A percentile compares a stretch with the other conserved stretches of the same genome.
Conservation (phyloP, 2,888 invertebrate genomes). For the Meandrusa payeni region DNA sequence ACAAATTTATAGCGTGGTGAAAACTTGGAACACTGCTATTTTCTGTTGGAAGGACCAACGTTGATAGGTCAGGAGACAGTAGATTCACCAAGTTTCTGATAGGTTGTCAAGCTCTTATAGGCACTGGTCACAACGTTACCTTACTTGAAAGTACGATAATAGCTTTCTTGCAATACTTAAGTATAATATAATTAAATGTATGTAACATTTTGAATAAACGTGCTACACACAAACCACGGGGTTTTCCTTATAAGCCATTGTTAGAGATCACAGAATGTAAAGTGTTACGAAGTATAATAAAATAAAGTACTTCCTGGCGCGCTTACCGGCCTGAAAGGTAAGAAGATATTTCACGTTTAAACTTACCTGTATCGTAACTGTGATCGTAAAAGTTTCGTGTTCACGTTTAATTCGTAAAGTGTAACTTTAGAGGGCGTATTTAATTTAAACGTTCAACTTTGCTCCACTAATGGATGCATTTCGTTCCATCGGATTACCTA, state of each 20-base stretch:
- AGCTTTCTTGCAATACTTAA: too few species aligned
- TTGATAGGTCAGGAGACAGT: too few species aligned
- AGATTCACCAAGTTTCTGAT: too few species aligned
- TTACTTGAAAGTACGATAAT: too few species aligned
- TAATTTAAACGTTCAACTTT: constrained; percentile 19
- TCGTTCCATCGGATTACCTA: constrained; percentile 1
- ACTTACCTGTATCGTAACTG: constrained; percentile 22
- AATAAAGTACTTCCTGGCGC: constrained; percentile 19
- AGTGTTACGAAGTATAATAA: constrained; percentile 19
- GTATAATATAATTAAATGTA: too few species aligned
- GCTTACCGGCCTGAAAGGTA: constrained; percentile 5
- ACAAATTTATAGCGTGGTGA: too few species aligned
- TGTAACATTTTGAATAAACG: too few species aligned
- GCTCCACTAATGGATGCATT: constrained; percentile 11
- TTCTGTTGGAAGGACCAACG: too few species aligned
- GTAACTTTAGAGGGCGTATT: constrained; percentile 19
- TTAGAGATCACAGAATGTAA: constrained; percentile 13
- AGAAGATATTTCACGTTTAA: constrained; percentile 20
- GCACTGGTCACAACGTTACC: too few species aligned
- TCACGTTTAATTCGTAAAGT: constrained; percentile 16
- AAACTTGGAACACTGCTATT: too few species aligned
- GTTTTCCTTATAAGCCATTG: constrained; percentile 1
- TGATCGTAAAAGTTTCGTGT: constrained; percentile 24
- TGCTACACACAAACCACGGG: neutral
- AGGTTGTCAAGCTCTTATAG: too few species aligned